Base-by-base conservation (phyloP, 2,888 invertebrate species). In the Metopia argyrocephala region DNA sequence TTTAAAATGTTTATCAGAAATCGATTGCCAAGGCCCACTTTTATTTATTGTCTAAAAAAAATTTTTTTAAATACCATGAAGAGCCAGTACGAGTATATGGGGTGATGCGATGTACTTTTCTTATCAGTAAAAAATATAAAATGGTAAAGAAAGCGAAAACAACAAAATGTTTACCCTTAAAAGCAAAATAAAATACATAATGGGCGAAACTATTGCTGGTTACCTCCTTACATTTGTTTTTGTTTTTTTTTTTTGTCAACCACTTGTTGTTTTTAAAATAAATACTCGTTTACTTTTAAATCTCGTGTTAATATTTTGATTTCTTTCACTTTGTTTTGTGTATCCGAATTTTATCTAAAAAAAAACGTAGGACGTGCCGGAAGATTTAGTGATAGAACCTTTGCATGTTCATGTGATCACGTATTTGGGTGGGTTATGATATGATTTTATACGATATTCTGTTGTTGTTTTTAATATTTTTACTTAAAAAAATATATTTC, bases 1-100 rank as follows among this genome's bases (percentile, higher is more conserved):
- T 20, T 65, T 65, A 31, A 52, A 38, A 52, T 12, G 20, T n/a
- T 66, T 74, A 59, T 74, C 74, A 66, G 38, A 31, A 31, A 27
- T 52, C n/a, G 66, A 66, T 52, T 59, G 75, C 61, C 66, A 66
- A 75, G 66, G 75, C 66, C 75, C 75, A 59, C 59, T 75, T 66
- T 66, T 48, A 9, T 18, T 38, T 38, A 38, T 38, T 38, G 15
- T 12, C 38, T 38, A 12, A 12, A 38, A 38, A 4, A 25, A 3
- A n/a, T 50, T 15, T 27, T 28, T 38, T 21, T 50, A 71, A 62
- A 31, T 28, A n/a, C 46, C 2, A 57, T n/a, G n/a, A n/a, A n/a
- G n/a, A n/a, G n/a, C n/a, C n/a, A n/a, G n/a, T n/a, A 68, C 75
- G 66, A 61, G 66, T 75, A 52, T 61, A 20, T 9, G 27, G 20